Percentiles rank a stretch among this genome's conserved stretches.
Evolutionary conservation across 2,113 vertebrate genomes (phyloP).

Genomic region (Alectura lathami): DNA sequence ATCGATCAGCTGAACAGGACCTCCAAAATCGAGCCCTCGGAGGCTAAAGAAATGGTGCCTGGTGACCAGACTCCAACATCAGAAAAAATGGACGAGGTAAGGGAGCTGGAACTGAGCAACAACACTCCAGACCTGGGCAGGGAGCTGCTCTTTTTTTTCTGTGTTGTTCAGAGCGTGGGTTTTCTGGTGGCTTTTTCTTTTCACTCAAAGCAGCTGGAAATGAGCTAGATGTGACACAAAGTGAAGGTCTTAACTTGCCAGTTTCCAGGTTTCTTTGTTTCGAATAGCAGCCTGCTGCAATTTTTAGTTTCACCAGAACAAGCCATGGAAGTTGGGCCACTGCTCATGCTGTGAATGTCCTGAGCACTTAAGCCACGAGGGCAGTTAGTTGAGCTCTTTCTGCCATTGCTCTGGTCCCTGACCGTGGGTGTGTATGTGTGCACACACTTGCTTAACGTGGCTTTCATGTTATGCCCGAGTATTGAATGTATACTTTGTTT

Average conservation of each 20-base stretch:
- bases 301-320: slow-evolving; percentile 15
- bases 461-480: slow-evolving; percentile 10
- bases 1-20: slow-evolving; percentile 69
- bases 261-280: slow-evolving; percentile 11
- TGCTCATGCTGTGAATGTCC: neutral
- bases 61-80: slow-evolving; percentile 81
- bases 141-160: neutral
- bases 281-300: slow-evolving; percentile 5
- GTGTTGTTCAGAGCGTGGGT: fast-evolving
- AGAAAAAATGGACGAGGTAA: slow-evolving; percentile 92
- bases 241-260: slow-evolving; percentile 2
- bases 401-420: slow-evolving; percentile 22
- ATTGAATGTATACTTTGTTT: slow-evolving; percentile 28
- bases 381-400: slow-evolving; percentile 23
- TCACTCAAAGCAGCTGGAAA: neutral
- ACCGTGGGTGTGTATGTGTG: neutral
- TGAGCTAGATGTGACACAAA: neutral
- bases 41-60: slow-evolving; percentile 81
- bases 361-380: slow-evolving; percentile 6
- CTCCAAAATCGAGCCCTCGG: slow-evolving; percentile 75
- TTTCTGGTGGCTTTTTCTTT: slow-evolving; percentile 21
- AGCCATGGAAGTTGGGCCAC: slow-evolving; percentile 21
- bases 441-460: neutral
- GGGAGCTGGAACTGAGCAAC: neutral
- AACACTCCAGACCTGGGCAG: neutral